These are phyloP conservation scores for Cyprinodon brontotheroides DNA, from an alignment of 2,113 vertebrate species.

Conservation along the genomic window DNA sequence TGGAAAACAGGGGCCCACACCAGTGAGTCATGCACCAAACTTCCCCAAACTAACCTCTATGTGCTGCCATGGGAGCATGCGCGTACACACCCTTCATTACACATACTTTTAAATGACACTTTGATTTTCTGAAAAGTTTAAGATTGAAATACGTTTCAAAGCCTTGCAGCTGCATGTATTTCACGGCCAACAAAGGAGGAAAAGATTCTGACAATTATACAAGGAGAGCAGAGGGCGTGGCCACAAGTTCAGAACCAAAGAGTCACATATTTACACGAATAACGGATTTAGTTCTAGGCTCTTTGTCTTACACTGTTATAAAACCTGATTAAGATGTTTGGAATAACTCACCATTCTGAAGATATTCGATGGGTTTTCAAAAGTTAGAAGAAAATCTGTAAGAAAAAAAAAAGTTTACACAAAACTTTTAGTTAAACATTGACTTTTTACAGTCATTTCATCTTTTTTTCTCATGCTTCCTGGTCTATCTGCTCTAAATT, in stretches of 20 bases:
- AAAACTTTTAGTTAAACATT: not conserved
- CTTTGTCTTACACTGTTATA: too few species aligned
- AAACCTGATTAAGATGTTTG: not conserved
- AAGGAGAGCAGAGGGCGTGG: constrained; percentile 56
- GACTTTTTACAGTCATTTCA: not conserved
- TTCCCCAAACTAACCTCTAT: constrained; percentile 46
- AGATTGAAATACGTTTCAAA: too few species aligned
- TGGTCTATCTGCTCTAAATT: not conserved
- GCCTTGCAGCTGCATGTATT: not conserved
- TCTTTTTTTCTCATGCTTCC: not conserved
- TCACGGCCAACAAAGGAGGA: not conserved
- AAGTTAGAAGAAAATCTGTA: constrained; percentile 30
- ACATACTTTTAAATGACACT: not conserved
- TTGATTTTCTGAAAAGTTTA: not conserved
- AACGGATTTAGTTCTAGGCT: constrained; percentile 42
- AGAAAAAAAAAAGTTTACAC: not conserved
- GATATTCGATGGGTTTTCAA: constrained; percentile 1
- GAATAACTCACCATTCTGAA: constrained; percentile 67
- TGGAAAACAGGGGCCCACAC: constrained; percentile 44
- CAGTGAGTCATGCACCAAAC: constrained; percentile 67
- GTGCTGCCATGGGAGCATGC: not conserved
- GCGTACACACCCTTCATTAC: not conserved
- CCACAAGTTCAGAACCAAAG: constrained; percentile 22
- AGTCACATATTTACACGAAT: constrained; percentile 66
- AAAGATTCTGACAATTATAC: constrained; percentile 10